Conservation (phyloP, 2,113 vertebrate genomes). For the Otus sunia region DNA sequence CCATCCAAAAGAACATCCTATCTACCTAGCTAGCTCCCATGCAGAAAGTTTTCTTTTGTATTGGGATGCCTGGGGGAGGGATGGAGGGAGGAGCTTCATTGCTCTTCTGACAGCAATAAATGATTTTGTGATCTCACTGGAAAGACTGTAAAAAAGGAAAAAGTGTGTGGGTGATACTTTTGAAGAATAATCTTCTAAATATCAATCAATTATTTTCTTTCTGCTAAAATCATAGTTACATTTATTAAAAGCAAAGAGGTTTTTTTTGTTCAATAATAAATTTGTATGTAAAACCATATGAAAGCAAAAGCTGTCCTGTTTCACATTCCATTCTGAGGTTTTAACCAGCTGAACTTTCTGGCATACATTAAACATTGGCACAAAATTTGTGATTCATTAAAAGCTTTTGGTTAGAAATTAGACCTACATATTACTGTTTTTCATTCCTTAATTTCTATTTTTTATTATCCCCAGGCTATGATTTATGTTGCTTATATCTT, state of each 20-base stretch:
- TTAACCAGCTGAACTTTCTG: not conserved
- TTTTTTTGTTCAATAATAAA: not conserved
- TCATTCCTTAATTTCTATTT: not conserved
- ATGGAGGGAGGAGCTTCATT: constrained; percentile 32
- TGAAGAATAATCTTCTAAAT: constrained; percentile 53
- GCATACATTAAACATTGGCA: not conserved
- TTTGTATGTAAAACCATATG: not conserved
- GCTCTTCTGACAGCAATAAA: constrained; percentile 45
- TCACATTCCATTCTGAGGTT: not conserved
- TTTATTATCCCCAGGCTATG: not conserved
- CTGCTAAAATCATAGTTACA: constrained; percentile 28
- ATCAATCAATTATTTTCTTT: constrained; percentile 40
- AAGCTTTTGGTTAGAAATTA: not conserved
- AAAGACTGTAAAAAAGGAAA: constrained; percentile 35
- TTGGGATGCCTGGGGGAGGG: constrained; percentile 36
- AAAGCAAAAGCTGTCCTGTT: not conserved
- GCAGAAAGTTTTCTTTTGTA: constrained; percentile 38
- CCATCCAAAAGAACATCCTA: not conserved
- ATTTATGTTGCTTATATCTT: not conserved
- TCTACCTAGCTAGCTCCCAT: not conserved
- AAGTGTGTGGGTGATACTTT: constrained; percentile 20
- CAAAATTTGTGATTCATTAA: not conserved
- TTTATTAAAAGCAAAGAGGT: constrained; percentile 51
- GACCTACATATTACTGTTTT: not conserved
- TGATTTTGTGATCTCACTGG: constrained; percentile 20